Base-by-base conservation (phyloP, 2,888 invertebrate genomes). In the Holacanthella duospinosa region DNA sequence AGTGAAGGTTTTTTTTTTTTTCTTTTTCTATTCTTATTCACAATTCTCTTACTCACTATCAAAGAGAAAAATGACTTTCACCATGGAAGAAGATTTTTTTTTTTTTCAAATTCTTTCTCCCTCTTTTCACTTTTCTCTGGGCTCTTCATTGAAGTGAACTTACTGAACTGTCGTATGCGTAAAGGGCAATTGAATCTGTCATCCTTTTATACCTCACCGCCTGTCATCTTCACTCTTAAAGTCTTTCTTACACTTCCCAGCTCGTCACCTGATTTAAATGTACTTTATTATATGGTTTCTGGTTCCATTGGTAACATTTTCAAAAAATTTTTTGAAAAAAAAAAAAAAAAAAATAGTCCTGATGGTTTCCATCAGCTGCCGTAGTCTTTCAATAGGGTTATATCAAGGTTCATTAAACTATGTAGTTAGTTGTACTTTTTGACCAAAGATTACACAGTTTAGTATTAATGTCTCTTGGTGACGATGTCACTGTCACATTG, bases 11-110 rank as follows among this genome's bases (percentile, higher is more conserved):
- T 26, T 29, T 36, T 44, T 55, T 55, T 43, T 58, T 48, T 48
- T 48, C 48, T 9, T n/a, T 36, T 48, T 21, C 48, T 36, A 36
- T 36, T 36, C 48, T 9, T 48, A 48, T 48, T 48, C 48, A 48
- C 48, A 48, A 48, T 48, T 48, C 48, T 21, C 21, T n/a, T n/a
- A 12, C 16, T 25, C 29, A 56, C 62, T 44, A 43, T 56, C 57
- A 62, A 62, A 62, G 62, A 44, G 62, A 62, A n/a, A n/a, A 62
- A 62, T 62, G 57, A 62, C 62, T 62, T 62, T 62, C 58, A 48
- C 56, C 44, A 56, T 43, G 56, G 48, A 48, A 56, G 62, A 44
- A 55, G 25, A 24, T 55, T 25, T 55, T 25, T 55, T 55, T 55
- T 55, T 61, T 58, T 29, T 58, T 26, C 16, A 2, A n/a, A n/a